Base-by-base conservation (phyloP, 2,113 vertebrate genomes). In the Haplochromis burtoni region DNA sequence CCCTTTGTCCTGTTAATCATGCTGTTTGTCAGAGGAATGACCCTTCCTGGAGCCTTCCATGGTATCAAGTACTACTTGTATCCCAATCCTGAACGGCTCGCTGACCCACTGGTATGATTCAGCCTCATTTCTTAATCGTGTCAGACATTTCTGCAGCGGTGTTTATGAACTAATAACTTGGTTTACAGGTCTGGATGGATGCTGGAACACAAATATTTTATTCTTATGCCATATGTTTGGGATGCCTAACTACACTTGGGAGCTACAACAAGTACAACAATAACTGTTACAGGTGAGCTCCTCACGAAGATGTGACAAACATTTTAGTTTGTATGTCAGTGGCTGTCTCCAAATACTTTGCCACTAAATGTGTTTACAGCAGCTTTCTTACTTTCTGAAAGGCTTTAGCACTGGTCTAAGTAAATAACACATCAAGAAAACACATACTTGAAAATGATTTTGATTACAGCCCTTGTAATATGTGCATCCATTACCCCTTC, bases 41-140 rank as follows among this genome's bases (percentile, higher is more conserved):
- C 97, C 0, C 96, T 98, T 53, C 98, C 98, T 0, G 98, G 98
- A 51, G 98, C 98, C 38, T 63, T 92, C 0, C 92, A 96, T 35
- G 98, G 98, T 1, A 97, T 99, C 86, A 87, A 97, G 54, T 98
- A 97, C 87, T 99, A 98, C 91, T 92, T 98, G 88, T 97, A 97
- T 71, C 98, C 98, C 0, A 97, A 98, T 82, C 57, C 97, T 29
- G 83, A 95, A 29, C 95, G 97, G 6, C 96, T 99, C 40, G 90
- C 94, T 81, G 98, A 99, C 85, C 97, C 98, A 0, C 98, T 98
- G 97, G 98, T 98, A 86, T 54, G 16, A 80, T 24, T 79, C 13
- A 54, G 2, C 9, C 16, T 42, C 4, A 35, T 10, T 61, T 63
- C 14, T 6, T 38, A 63, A 63, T 16, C 13, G 10, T 57, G 17